Evolutionary conservation across 2,113 vertebrate species (phyloP), one percentile per base, ranked within the genome.

Genomic region (Marmota flaviventris): DNA sequence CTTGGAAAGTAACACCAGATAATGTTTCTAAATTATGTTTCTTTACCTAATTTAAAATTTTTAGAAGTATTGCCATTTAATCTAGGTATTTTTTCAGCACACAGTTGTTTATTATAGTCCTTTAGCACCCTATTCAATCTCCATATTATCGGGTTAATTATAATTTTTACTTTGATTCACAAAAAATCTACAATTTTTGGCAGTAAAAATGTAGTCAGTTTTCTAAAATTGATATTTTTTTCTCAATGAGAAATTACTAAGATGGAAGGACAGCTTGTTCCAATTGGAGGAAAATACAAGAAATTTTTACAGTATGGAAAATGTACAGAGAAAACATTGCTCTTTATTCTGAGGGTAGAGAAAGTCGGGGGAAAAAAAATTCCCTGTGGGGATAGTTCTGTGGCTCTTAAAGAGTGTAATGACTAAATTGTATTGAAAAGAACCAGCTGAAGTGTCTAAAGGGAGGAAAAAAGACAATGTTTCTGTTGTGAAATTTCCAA

Each of bases 161-260:
- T 67, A 34, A 77, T 69, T 27, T 92, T 48, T 29, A 94, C 22
- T 67, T 93, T 89, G 45, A 0, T 73, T 89, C 69, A 67, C 81
- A 86, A 91, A 45, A 45, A 95, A 32, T 72, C 85, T 61, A 45
- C 1, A 65, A 69, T 65, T 39, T 12, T 34, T 78, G 24, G 8
- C 61, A 63, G 27, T 63, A 63, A 27, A 63, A 63, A 67, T 29
- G 29, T 16, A 93, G 20, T 79, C 14, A 84, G 34, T 0, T 10
- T 65, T 86, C 93, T 91, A n/a, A 51, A 69, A 45, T 61, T 51
- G 16, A 85, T 13, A 39, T 32, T 90, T 89, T 87, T 39, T 97
- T 73, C 58, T 51, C 37, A 77, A 17, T 48, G 17, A 61, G 17
- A 39, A 82, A 89, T 90, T 87, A 84, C 75, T 84, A 77, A 72